phyloP scores from a whole-genome alignment of 2,113 vertebrate genomes.

The Salvator merianae region DNA sequence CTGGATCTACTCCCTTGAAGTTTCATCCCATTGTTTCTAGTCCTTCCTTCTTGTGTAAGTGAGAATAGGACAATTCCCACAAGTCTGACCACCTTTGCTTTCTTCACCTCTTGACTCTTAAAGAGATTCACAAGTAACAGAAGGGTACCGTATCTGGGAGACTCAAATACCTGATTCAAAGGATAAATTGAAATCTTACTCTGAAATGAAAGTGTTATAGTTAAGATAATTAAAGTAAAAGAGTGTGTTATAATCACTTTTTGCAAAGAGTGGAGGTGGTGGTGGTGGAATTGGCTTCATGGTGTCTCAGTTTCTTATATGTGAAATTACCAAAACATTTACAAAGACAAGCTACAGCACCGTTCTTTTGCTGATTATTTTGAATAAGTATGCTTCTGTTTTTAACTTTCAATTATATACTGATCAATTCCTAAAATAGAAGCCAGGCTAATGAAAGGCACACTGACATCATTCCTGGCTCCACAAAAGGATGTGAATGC shows the following conservation, averaged over 20 bases:
- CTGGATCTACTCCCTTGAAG: too few species aligned
- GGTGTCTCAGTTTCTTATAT: not conserved
- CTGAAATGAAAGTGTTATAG: not conserved
- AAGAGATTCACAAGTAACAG: not conserved
- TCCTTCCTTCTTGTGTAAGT: too few species aligned
- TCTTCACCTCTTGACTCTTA: too few species aligned
- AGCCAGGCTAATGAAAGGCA: constrained; percentile 2
- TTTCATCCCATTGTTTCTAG: too few species aligned
- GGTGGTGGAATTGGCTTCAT: not conserved
- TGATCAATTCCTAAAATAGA: constrained; percentile 22
- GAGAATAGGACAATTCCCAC: too few species aligned
- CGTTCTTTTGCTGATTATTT: constrained; percentile 17
- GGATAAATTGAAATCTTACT: not conserved
- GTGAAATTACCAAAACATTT: not conserved
- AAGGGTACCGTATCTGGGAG: not conserved
- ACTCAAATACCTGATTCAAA: not conserved
- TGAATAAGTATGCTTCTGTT: not conserved
- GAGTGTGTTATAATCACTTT: not conserved
- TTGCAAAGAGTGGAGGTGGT: not conserved
- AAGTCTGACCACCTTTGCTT: not conserved
- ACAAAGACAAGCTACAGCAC: not conserved
- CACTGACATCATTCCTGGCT: too few species aligned
- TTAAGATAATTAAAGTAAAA: not conserved
- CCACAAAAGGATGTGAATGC: too few species aligned
- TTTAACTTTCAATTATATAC: not conserved